Percentiles rank a stretch among this genome's conserved stretches.
Evolutionary conservation across 2,113 vertebrate species (phyloP).

Genomic region (Microtus ochrogaster): DNA sequence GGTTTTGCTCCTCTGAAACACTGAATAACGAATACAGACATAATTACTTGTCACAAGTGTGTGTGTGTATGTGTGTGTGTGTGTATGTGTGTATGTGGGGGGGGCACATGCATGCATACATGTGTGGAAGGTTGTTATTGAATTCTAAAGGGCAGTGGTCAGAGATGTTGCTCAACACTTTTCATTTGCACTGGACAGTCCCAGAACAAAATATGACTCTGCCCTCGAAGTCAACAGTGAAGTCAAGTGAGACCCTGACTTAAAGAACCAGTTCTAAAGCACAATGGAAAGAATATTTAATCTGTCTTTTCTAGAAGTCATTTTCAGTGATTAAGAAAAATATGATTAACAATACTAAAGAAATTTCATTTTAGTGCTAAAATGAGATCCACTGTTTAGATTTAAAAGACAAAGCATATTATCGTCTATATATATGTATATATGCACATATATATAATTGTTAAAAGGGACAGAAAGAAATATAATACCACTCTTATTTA

Average conservation of each 20-base stretch:
- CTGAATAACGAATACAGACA: neutral
- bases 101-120: too few species aligned
- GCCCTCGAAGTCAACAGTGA: neutral
- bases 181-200: neutral
- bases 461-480: neutral
- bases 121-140: neutral
- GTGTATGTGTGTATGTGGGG: too few species aligned
- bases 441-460: neutral
- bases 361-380: neutral
- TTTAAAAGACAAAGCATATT: neutral
- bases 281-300: neutral
- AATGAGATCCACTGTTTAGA: neutral
- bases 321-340: neutral
- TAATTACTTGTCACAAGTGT: neutral
- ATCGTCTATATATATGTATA: neutral
- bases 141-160: neutral
- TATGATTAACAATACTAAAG: neutral
- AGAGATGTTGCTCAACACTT: neutral
- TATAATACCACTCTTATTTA: neutral
- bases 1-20: neutral
- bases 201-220: neutral
- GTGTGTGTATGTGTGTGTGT: too few species aligned
- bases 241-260: neutral
- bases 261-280: neutral
- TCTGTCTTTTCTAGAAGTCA: neutral